Evolutionary conservation across 2,113 vertebrate species (phyloP).

Genomic region (Scalopus aquaticus): DNA sequence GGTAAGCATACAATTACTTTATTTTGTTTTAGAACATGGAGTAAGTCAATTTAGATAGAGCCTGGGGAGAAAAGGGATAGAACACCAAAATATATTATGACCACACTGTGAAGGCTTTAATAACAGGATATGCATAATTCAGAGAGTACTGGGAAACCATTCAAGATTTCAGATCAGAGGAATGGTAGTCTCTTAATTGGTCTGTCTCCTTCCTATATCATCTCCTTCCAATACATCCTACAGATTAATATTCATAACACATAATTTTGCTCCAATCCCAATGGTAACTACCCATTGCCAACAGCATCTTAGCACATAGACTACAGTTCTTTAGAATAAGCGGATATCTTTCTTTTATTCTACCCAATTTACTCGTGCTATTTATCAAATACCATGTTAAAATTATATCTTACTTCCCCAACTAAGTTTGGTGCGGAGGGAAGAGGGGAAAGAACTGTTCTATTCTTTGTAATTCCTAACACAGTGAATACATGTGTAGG

Average conservation of each 20-base stretch:
- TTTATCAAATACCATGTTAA: conserved; percentile 25
- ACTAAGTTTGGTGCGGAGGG: not conserved
- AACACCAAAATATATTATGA: conserved; percentile 1
- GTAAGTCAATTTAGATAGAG: not conserved
- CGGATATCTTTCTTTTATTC: conserved; percentile 11
- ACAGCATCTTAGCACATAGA: conserved; percentile 9
- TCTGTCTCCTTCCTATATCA: not conserved
- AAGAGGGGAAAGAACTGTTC: not conserved
- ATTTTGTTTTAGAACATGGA: not conserved
- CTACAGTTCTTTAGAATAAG: conserved; percentile 31
- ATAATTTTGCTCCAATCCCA: not conserved
- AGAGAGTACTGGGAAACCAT: not conserved
- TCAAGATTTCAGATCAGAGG: not conserved
- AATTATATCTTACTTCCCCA: conserved; percentile 36
- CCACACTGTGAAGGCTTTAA: not conserved
- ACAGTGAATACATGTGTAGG: not conserved
- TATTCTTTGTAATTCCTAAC: not conserved
- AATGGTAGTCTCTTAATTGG: not conserved
- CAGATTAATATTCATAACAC: conserved; percentile 26
- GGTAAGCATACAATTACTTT: not conserved
- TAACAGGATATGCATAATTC: not conserved
- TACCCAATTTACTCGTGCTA: conserved; percentile 5
- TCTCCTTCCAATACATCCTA: not conserved
- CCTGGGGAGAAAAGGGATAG: not conserved
- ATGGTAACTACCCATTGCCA: not conserved